Percentiles rank a stretch among this genome's conserved stretches.
Evolutionary conservation across 2,888 invertebrate species (phyloP).

Genomic region (Drosophila paranaensis): DNA sequence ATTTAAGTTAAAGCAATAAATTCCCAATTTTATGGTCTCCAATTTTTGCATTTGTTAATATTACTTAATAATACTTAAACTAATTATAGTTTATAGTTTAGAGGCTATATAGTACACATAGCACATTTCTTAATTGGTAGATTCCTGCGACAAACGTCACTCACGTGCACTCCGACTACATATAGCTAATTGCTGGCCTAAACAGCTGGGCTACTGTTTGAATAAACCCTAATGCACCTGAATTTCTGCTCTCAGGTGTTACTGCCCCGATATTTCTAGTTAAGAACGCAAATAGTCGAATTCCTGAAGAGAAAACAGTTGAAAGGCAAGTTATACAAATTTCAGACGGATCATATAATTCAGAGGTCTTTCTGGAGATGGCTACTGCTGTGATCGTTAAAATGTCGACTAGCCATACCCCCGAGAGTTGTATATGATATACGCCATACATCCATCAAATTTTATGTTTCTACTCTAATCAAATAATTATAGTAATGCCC

Average conservation of each 20-base stretch:
- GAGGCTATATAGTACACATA: not conserved
- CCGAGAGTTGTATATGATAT: not conserved
- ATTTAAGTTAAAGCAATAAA: too few relatives aligned
- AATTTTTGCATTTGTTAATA: too few relatives aligned
- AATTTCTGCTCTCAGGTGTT: not conserved
- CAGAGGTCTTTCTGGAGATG: too few relatives aligned
- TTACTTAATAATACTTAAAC: too few relatives aligned
- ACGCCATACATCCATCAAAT: too few relatives aligned
- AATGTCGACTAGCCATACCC: not conserved
- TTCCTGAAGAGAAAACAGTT: not conserved
- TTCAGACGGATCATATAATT: not conserved
- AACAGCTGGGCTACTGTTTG: not conserved
- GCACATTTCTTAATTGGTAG: too few relatives aligned
- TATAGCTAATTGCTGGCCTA: not conserved
- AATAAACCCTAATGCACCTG: not conserved
- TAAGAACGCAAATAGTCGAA: not conserved
- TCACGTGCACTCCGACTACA: not conserved
- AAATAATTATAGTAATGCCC: not conserved
- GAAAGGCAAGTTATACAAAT: not conserved
- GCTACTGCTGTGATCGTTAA: too few relatives aligned
- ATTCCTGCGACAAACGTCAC: not conserved
- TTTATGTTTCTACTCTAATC: not conserved
- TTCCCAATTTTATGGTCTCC: too few relatives aligned
- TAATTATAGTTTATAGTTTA: not conserved
- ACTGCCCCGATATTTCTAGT: not conserved